Base-by-base conservation (phyloP, 1,140 invertebrate genomes). In the Drosophila bocqueti region DNA sequence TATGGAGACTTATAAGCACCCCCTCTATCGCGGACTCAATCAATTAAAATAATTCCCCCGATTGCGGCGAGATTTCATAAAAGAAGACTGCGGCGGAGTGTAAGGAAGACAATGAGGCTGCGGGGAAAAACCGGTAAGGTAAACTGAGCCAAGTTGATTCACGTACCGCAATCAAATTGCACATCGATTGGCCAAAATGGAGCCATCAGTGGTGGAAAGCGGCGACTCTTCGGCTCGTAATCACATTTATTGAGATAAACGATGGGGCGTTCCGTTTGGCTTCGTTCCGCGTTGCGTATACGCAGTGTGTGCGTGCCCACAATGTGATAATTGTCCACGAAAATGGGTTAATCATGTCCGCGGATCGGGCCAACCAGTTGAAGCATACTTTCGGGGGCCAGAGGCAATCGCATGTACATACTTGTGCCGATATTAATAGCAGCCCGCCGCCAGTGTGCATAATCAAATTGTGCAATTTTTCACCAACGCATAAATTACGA, bases 21-120 rank as follows among this genome's bases (percentile, higher is more conserved):
- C 60, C 47, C 71, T 61, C 54, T 58, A 42, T 61, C 65, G 59
- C 40, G 38, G 66, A 43, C 54, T 66, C 71, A 86, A 82, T 90
- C 85, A 90, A 90, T 90, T 90, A 90, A 90, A 90, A 90, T 90
- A 90, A 91, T 90, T 90, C 86, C 67, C 31, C 63, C 86, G 89
- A 85, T 86, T 81, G 83, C 63, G 67, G 71, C 61, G 76, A 83
- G 66, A 75, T 80, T 72, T 71, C 46, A 57, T 52, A 68, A 64
- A 81, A 57, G 66, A 72, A 64, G 79, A 57, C 31, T n/a, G 50
- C 29, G 45, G 50, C 29, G 45, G 63, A 54, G 59, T 26, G 46
- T 40, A 67, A 66, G 49, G 61, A 80, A 83, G 72, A 87, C 84
- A 89, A 87, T 83, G 58, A n/a, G 52, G 34, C 34, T 34, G 45